Base-by-base conservation (phyloP, 2,797 vertebrate genomes). In the Diceros bicornis region DNA sequence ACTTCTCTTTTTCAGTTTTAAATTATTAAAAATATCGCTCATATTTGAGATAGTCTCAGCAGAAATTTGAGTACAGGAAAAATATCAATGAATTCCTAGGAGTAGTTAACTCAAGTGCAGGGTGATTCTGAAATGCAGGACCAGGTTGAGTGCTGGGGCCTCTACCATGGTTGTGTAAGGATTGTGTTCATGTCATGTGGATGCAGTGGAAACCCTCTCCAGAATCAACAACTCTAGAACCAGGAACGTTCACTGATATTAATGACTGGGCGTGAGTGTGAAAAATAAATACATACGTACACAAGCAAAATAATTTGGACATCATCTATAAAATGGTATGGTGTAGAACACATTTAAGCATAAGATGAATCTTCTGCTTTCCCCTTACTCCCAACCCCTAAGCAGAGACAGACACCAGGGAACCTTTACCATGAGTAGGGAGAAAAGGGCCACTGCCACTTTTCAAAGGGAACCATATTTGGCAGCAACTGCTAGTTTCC, bases 321-420 rank as follows among this genome's bases (percentile, higher is more conserved):
- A 61, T 62, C 10, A 89, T 79, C 81, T 68, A 71, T 17, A 66
- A 64, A 59, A 86, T 52, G 1, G 6, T 50, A 21, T 61, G 0
- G 0, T 23, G 4, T 62, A 88, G 20, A 95, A 47, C 16, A 52
- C 2, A 59, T 69, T 6, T 62, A 27, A 77, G 9, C 12, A 75
- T n/a, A 72, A 52, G 0, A 72, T 61, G 2, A 21, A 4, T n/a
- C 18, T 79, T 66, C 14, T 83, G 8, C 5, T 66, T 85, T 66
- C 4, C 32, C 7, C 11, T 72, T 11, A 47, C 1, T 6, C 23
- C 1, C 41, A 1, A 47, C 0, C 1, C 11, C 7, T 32, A 9
- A 18, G 23, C 0, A 64, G 41, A 72, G 3, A 71, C 18, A 41
- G 17, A 71, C 13, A 47, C 20, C 9, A 66, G 23, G 3, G 4